Evolutionary conservation across 1,140 invertebrate species (phyloP), one percentile per base, ranked within the genome.

Genomic region (Euura saliciscinereae): DNA sequence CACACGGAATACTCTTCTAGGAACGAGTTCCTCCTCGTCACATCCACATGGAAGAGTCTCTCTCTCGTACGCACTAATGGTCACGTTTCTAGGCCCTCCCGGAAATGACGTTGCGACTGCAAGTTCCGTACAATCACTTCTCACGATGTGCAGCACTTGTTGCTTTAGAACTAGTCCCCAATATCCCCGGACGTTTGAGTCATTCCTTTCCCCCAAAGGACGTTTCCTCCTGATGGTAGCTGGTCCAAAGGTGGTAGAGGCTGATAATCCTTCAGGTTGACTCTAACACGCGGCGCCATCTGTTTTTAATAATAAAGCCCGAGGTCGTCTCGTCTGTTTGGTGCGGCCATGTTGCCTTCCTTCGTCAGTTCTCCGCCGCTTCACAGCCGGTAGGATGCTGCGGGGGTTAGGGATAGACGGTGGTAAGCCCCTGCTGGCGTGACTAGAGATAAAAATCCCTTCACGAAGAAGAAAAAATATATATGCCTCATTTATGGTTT

Each of bases 301-400:
- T 67, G 66, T 67, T 67, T 67, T 67, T 67, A 28, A 67, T 67
- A 67, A 67, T 67, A 67, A 67, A 59, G 13, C 51, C 51, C 51
- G 51, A 59, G 51, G 51, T 28, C 28, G 28, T 4, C 13, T 59
- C 51, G 8, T 59, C 51, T 8, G 8, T 59, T 59, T 59, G 3
- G 3, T 59, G 8, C 28, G 28, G 51, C 51, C 51, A 59, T 59
- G 51, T 59, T 59, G 51, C 66, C 43, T 67, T 28, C 66, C 6
- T 67, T 28, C 10, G 8, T 67, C 13, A 10, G 66, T 10, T 10
- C 42, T 28, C 8, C 8, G 4, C 13, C 43, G 28, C 66, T 67
- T 5, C 4, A 28, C 66, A 67, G 66, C 28, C 66, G 13, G 28
- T 42, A 67, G 66, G 13, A 28, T 67, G 66, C 28, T 67, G 43